phyloP scores from a whole-genome alignment of 1,140 invertebrate genomes.

The Phortica variegata region DNA sequence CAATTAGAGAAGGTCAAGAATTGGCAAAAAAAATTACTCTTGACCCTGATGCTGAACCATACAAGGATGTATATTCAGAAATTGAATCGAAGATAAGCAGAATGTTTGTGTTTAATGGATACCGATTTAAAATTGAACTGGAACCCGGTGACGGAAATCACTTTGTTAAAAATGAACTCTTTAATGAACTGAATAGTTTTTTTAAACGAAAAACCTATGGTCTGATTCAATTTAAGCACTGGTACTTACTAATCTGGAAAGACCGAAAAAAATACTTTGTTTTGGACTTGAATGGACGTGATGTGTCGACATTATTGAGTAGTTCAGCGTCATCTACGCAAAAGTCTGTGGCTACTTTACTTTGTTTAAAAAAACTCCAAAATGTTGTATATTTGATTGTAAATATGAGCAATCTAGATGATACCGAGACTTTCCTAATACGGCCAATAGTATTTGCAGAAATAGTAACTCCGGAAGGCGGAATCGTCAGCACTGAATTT shows the following conservation, averaged over 20 bases:
- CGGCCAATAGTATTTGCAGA: slow-evolving; percentile 30
- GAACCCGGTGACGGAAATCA: too few species aligned
- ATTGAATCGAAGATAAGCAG: too few species aligned
- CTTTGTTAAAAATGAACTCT: too few species aligned
- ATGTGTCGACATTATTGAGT: slow-evolving; percentile 15
- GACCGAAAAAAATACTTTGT: slow-evolving; percentile 40
- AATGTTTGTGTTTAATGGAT: too few species aligned
- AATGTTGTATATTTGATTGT: slow-evolving; percentile 35
- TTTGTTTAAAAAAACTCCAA: slow-evolving; percentile 29
- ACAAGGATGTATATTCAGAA: too few species aligned
- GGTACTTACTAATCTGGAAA: slow-evolving; percentile 40
- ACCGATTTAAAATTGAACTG: too few species aligned
- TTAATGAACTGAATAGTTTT: too few species aligned
- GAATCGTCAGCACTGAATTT: slow-evolving; percentile 30
- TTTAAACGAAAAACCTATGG: too few species aligned
- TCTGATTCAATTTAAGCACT: too few species aligned
- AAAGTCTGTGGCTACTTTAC: slow-evolving; percentile 17
- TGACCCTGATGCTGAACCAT: too few species aligned
- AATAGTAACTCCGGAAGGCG: slow-evolving; percentile 24
- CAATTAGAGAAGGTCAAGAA: too few species aligned
- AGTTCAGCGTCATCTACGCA: slow-evolving; percentile 12
- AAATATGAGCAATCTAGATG: slow-evolving; percentile 29
- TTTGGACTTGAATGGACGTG: slow-evolving; percentile 31
- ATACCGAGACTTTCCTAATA: slow-evolving; percentile 18
- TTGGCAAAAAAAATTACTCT: too few species aligned